Conservation (phyloP, 2,888 invertebrate species). For the Zygothrica quintamaculata region DNA sequence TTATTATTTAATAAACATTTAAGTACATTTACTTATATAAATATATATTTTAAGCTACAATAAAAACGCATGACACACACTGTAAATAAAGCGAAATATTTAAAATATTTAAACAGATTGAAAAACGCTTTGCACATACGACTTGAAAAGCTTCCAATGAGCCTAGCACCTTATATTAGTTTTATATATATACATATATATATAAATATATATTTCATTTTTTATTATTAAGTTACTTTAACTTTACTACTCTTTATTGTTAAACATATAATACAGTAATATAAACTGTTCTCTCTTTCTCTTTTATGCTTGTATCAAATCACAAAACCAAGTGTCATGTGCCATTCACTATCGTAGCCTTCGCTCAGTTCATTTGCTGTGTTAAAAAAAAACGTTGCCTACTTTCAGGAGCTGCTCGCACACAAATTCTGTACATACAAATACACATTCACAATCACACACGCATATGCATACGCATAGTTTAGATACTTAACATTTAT, state of each 20-base stretch:
- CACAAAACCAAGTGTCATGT: slow-evolving; percentile 50
- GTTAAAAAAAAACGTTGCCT: slow-evolving; percentile 32
- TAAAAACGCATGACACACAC: slow-evolving; percentile 52
- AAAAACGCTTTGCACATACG: slow-evolving; percentile 7
- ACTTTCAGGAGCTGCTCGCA: slow-evolving; percentile 27
- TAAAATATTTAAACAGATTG: slow-evolving; percentile 33
- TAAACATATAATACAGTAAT: too few species aligned
- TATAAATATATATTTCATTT: not conserved
- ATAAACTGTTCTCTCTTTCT: not conserved
- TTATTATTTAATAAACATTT: slow-evolving; percentile 52
- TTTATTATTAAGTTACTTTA: not conserved
- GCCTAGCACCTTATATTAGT: too few species aligned
- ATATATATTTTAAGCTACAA: slow-evolving; percentile 30
- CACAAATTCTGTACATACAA: slow-evolving; percentile 35
- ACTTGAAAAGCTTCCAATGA: not conserved
- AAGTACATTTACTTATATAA: too few species aligned
- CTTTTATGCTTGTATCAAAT: not conserved
- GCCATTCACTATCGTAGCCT: slow-evolving; percentile 32
- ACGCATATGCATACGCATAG: slow-evolving; percentile 5
- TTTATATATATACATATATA: too few species aligned
- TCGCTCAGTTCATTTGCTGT: slow-evolving; percentile 28
- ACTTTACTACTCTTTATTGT: not conserved
- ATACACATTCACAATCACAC: slow-evolving; percentile 4
- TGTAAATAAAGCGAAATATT: slow-evolving; percentile 61
- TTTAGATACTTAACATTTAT: too few species aligned